A percentile compares a stretch with the other conserved stretches of the same genome.
phyloP scores from a whole-genome alignment of 2,888 invertebrate genomes.

The Terebella lapidaria region DNA sequence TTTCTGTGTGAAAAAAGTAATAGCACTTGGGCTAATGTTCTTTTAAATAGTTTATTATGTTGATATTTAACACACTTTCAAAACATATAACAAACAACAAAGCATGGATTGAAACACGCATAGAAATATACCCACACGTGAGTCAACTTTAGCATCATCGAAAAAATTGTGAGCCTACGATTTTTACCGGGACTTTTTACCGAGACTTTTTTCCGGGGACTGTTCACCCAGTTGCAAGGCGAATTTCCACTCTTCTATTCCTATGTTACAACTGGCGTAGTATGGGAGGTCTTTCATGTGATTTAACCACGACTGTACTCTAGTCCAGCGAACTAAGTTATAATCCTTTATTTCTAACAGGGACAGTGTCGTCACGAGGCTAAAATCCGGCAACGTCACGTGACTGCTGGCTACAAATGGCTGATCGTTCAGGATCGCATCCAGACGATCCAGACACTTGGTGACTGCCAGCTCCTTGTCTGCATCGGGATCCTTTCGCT shows the following conservation, averaged over 20 bases:
- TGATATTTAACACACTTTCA: too few relatives aligned
- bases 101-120: too few relatives aligned
- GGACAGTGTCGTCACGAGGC: background rate
- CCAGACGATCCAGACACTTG: background rate
- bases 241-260: slow-evolving; percentile 8
- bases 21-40: too few relatives aligned
- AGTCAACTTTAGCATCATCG: too few relatives aligned
- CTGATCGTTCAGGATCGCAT: background rate
- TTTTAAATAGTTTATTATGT: too few relatives aligned
- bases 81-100: too few relatives aligned
- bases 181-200: too few relatives aligned
- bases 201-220: too few relatives aligned
- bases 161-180: too few relatives aligned
- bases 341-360: slow-evolving; percentile 1
- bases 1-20: too few relatives aligned
- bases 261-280: slow-evolving; percentile 6
- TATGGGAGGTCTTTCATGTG: background rate
- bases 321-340: background rate
- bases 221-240: background rate
- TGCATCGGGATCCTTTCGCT: background rate
- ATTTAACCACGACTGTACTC: background rate
- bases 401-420: background rate
- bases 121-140: too few relatives aligned
- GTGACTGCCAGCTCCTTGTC: background rate
- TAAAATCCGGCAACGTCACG: background rate